phyloP scores from a whole-genome alignment of 2,797 vertebrate species.

The Phataginus tetradactyla region DNA sequence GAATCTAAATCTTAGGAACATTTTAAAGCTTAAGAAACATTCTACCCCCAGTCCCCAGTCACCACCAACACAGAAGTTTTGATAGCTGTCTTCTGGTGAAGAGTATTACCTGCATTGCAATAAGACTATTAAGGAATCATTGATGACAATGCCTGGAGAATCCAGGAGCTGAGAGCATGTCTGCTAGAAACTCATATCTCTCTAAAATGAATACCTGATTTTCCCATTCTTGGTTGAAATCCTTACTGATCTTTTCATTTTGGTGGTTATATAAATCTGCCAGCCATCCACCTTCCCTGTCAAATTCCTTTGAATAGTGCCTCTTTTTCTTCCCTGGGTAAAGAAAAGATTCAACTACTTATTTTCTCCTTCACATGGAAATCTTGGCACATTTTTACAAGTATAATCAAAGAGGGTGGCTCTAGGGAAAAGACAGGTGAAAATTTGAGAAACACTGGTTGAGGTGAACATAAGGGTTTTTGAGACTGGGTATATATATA shows the following conservation, averaged over 20 bases:
- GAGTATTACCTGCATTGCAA: background rate
- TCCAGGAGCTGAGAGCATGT: background rate
- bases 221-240: constrained; percentile 48
- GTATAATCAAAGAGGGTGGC: background rate
- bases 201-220: background rate
- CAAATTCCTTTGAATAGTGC: background rate
- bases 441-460: constrained; percentile 7
- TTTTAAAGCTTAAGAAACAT: background rate
- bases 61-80: background rate
- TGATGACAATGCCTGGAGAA: background rate
- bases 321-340: background rate
- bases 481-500: background rate
- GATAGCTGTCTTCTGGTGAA: background rate
- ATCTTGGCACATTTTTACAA: constrained; percentile 31
- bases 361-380: background rate
- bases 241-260: background rate
- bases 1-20: background rate
- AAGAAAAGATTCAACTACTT: background rate
- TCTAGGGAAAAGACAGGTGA: background rate
- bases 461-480: background rate
- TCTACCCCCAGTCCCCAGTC: background rate
- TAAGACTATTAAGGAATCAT: background rate
- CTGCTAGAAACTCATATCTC: background rate
- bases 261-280: background rate
- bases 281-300: background rate